A percentile compares a stretch with the other conserved stretches of the same genome.
phyloP scores from a whole-genome alignment of 53 echinoderm and acorn worm species.

The Zoroaster sp. region DNA sequence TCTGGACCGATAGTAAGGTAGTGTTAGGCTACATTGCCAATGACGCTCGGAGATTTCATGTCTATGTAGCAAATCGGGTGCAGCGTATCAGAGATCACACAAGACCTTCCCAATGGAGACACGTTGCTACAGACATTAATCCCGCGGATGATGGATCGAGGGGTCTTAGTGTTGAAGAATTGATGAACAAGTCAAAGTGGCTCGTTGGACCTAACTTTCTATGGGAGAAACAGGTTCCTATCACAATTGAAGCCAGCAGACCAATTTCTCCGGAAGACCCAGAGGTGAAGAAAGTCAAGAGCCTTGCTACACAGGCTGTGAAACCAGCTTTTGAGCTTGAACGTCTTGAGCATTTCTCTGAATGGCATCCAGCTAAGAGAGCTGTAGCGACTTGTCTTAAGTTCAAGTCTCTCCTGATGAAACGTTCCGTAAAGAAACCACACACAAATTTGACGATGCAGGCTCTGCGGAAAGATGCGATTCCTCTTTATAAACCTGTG shows the following conservation, averaged over 20 bases:
- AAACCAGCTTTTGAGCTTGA: conserved; percentile 8
- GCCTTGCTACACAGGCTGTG: neutral
- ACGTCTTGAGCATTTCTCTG: conserved; percentile 6
- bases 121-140: conserved; percentile 35
- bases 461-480: too few relatives aligned
- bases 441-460: neutral
- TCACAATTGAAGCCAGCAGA: neutral
- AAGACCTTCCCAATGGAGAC: conserved; percentile 29
- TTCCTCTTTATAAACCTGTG: neutral
- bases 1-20: conserved; percentile 63
- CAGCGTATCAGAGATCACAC: conserved; percentile 29
- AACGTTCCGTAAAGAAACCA: neutral
- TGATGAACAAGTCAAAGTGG: conserved; percentile 7
- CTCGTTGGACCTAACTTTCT: conserved; percentile 52
- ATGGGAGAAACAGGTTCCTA: neutral
- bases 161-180: neutral
- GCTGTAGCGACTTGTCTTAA: neutral
- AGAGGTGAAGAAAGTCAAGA: conserved; percentile 19
- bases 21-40: conserved; percentile 61
- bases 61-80: conserved; percentile 50
- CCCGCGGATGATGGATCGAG: conserved; percentile 56
- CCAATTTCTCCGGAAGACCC: neutral
- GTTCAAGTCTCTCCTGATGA: conserved; percentile 18
- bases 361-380: neutral
- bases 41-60: conserved; percentile 47